phyloP scores from a whole-genome alignment of 2,113 vertebrate genomes.

The Struthidea cinerea region DNA sequence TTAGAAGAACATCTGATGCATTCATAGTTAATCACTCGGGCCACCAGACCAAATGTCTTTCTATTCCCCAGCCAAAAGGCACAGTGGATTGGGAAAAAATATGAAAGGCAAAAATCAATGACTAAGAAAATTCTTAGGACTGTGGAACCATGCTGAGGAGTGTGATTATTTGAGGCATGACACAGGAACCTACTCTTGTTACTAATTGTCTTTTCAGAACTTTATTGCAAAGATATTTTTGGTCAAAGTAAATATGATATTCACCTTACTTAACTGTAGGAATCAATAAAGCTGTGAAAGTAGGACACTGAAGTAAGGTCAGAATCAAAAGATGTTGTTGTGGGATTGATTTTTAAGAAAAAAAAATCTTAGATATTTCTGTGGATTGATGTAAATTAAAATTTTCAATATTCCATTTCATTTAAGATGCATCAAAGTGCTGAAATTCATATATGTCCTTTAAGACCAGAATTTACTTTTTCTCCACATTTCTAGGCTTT shows the following conservation, averaged over 20 bases:
- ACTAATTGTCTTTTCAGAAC: neutral
- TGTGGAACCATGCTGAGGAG: neutral
- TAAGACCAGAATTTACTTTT: neutral
- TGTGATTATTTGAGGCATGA: neutral
- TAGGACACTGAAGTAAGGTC: neutral
- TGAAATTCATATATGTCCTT: neutral
- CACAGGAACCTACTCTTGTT: neutral
- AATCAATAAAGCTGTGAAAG: neutral
- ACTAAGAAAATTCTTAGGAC: neutral
- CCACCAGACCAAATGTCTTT: rapidly evolving
- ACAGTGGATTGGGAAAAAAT: neutral
- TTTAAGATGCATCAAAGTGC: neutral
- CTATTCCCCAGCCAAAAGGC: neutral
- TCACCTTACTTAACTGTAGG: neutral
- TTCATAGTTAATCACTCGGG: neutral
- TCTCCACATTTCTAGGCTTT: neutral
- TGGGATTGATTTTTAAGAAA: neutral
- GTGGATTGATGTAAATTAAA: neutral
- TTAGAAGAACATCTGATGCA: neutral
- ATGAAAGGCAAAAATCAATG: neutral
- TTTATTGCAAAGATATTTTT: neutral
- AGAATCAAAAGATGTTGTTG: neutral
- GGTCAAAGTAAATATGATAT: neutral
- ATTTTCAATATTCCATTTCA: neutral
- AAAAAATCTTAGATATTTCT: neutral